Conservation (phyloP, 2,888 invertebrate species). For the Mactromeris polynyma region DNA sequence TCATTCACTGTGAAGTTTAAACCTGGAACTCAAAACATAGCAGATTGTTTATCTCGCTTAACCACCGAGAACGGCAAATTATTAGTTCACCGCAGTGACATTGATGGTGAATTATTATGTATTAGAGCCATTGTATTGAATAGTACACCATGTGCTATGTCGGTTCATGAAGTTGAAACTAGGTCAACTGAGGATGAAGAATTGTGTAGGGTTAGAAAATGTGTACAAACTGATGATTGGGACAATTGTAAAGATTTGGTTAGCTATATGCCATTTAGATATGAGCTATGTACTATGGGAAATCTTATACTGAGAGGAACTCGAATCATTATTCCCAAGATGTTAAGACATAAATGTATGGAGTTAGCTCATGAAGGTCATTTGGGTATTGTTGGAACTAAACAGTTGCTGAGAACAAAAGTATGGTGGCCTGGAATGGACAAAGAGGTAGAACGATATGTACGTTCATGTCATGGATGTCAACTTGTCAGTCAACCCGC, state of each 20-base stretch:
- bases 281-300: conserved; percentile 30
- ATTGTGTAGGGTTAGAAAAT: conserved; percentile 31
- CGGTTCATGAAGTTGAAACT: conserved; percentile 57
- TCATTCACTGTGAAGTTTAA: conserved; percentile 52
- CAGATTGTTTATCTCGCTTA: conserved; percentile 56
- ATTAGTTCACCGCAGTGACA: not conserved
- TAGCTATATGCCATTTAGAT: not conserved
- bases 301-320: not conserved
- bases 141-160: conserved; percentile 57
- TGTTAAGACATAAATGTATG: not conserved
- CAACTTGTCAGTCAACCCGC: no score
- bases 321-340: not conserved
- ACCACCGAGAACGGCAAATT: not conserved
- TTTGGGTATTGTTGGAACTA: not conserved
- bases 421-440: conserved; percentile 47
- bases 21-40: conserved; percentile 51
- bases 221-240: not conserved
- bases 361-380: not conserved
- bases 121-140: not conserved
- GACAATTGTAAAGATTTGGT: no score
- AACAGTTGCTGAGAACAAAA: not conserved
- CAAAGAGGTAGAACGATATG: conserved; percentile 34
- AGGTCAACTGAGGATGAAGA: conserved; percentile 56
- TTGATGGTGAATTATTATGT: conserved; percentile 49
- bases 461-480: no score